A percentile compares a stretch with the other conserved stretches of the same genome.
Conservation (phyloP, 2,113 vertebrate species). For the Spilogale gracilis region DNA sequence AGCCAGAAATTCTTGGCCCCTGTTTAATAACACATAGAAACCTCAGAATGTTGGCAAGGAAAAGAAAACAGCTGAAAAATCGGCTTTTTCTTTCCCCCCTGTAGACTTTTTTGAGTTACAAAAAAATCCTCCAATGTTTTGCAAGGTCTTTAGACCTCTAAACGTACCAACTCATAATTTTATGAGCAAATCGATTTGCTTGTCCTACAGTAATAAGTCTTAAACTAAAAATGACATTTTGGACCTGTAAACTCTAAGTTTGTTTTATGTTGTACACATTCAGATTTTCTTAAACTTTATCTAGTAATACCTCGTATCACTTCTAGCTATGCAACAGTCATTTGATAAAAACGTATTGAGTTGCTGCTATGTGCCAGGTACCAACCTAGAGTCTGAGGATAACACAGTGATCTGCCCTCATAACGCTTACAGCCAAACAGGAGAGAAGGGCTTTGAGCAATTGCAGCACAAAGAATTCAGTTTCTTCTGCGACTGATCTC, state of each 20-base stretch:
- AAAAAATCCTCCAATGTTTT: slow-evolving; percentile 12
- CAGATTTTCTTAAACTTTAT: neutral
- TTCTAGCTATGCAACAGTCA: neutral
- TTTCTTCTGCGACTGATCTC: slow-evolving; percentile 11
- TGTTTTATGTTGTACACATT: neutral
- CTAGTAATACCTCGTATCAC: neutral
- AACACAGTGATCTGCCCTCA: neutral
- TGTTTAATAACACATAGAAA: slow-evolving; percentile 44
- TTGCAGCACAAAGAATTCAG: neutral
- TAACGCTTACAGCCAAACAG: neutral
- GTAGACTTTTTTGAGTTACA: slow-evolving; percentile 46
- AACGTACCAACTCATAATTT: slow-evolving; percentile 23
- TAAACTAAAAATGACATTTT: slow-evolving; percentile 40
- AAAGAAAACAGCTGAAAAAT: slow-evolving; percentile 77
- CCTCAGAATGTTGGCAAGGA: slow-evolving; percentile 54
- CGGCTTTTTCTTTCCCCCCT: slow-evolving; percentile 55
- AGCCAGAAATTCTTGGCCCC: slow-evolving; percentile 63
- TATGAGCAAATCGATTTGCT: slow-evolving; percentile 57
- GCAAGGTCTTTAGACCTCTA: slow-evolving; percentile 47
- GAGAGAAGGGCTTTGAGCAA: neutral
- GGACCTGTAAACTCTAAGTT: neutral
- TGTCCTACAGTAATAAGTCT: neutral
- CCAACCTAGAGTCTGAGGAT: neutral
- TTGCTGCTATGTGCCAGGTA: neutral
- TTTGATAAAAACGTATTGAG: neutral